Conservation (phyloP, 2,888 invertebrate species). For the Agrochola lota region DNA sequence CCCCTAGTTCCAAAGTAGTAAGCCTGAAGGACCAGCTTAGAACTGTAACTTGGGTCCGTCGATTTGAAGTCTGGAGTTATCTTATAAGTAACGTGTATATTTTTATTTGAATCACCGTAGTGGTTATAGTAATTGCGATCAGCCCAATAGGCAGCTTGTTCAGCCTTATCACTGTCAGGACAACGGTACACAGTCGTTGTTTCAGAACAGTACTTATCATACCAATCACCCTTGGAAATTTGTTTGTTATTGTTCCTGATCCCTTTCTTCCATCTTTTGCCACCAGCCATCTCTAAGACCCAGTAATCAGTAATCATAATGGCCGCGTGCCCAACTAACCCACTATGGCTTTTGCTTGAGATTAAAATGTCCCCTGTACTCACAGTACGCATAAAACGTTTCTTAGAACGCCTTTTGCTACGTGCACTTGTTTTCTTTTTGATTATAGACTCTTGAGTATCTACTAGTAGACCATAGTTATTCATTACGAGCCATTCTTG, state of each 20-base stretch:
- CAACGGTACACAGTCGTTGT: conserved; percentile 78
- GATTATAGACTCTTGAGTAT: conserved; percentile 78
- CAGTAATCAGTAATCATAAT: conserved; percentile 78
- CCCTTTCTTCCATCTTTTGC: conserved; percentile 69
- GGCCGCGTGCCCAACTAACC: conserved; percentile 77
- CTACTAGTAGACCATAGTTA: conserved; percentile 78
- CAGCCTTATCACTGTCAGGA: conserved; percentile 68
- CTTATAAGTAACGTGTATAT: conserved; percentile 74
- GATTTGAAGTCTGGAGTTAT: conserved; percentile 71
- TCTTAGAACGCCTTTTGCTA: conserved; percentile 71
- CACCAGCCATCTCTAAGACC: conserved; percentile 79
- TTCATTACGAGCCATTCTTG: conserved; percentile 81
- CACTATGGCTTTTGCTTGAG: conserved; percentile 68
- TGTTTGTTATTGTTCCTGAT: conserved; percentile 77
- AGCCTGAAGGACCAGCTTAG: conserved; percentile 78
- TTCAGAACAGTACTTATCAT: conserved; percentile 73
- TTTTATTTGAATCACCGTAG: conserved; percentile 70
- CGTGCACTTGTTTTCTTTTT: conserved; percentile 74
- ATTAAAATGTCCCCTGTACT: conserved; percentile 78
- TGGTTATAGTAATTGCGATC: conserved; percentile 75
- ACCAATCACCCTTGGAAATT: conserved; percentile 75
- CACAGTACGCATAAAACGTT: conserved; percentile 74
- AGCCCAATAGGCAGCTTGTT: conserved; percentile 75
- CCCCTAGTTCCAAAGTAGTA: conserved; percentile 74
- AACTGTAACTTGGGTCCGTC: conserved; percentile 78